Conservation (phyloP, 2,797 vertebrate genomes). For the Darevskia nairensis region DNA sequence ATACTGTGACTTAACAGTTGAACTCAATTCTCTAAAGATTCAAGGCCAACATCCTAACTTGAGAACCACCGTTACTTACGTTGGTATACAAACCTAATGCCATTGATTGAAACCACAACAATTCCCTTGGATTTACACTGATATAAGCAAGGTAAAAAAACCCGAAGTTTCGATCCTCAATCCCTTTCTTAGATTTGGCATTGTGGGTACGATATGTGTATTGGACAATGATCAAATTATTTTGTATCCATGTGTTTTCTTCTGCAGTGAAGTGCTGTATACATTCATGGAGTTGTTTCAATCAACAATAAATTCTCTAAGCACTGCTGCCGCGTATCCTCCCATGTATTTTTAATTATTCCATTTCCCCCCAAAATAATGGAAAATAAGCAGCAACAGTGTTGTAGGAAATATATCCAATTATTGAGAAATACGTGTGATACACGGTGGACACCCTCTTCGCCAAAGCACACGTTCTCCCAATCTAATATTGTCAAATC, state of each 20-base stretch:
- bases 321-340: not conserved
- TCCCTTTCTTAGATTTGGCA: not conserved
- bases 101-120: conserved; percentile 3
- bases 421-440: not conserved
- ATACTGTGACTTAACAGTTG: too few relatives aligned
- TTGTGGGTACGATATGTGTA: too few relatives aligned
- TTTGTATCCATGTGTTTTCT: not conserved
- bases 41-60: not conserved
- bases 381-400: not conserved
- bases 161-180: too few relatives aligned
- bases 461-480: not conserved
- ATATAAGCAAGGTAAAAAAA: conserved; percentile 7
- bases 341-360: not conserved
- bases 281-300: not conserved
- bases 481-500: not conserved
- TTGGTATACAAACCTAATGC: conserved; percentile 17
- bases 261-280: too few relatives aligned
- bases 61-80: not conserved
- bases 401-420: not conserved
- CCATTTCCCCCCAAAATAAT: conserved; percentile 1
- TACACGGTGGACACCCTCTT: not conserved
- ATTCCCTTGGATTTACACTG: not conserved
- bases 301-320: not conserved
- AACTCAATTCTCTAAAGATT: not conserved
- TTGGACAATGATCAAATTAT: not conserved